A percentile compares a stretch with the other conserved stretches of the same genome.
phyloP scores from a whole-genome alignment of 2,888 invertebrate species.

The Chrysina gloriosa region DNA sequence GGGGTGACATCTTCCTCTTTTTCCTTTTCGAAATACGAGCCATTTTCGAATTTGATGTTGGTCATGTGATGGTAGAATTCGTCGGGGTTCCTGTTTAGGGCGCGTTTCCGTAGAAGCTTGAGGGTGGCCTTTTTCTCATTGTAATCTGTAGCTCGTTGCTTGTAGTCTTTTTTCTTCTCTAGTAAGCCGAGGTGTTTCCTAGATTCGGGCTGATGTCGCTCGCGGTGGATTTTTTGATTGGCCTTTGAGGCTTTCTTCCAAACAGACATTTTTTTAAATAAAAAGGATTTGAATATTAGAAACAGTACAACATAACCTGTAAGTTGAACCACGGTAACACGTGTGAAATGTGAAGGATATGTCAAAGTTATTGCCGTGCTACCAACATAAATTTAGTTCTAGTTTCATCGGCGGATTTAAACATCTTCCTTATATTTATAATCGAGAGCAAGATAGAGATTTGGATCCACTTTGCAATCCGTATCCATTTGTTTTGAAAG shows the following conservation, averaged over 20 bases:
- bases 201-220: slow-evolving; percentile 85
- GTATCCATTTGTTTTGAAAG: no score
- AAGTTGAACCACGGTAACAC: no score
- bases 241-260: slow-evolving; percentile 90
- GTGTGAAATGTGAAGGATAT: no score
- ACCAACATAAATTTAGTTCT: no score
- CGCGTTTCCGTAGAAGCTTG: slow-evolving; percentile 83
- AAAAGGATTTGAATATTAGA: no score
- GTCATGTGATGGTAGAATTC: slow-evolving; percentile 99
- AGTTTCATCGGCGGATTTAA: no score
- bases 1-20: slow-evolving; percentile 81
- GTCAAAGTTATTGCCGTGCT: no score
- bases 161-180: slow-evolving; percentile 92
- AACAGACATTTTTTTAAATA: no score
- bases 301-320: no score
- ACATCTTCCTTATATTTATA: no score
- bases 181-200: slow-evolving; percentile 83
- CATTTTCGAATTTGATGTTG: slow-evolving; percentile 78
- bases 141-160: slow-evolving; percentile 80
- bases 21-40: slow-evolving; percentile 74
- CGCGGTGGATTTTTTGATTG: slow-evolving; percentile 85
- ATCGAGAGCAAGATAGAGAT: no score
- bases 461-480: no score
- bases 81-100: slow-evolving; percentile 95
- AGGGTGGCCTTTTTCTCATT: slow-evolving; percentile 86